Percentiles rank a stretch among this genome's conserved stretches.
These are phyloP conservation scores for Monochamus saltuarius DNA, from an alignment of 1,140 invertebrate genomes.

Conservation along the genomic window DNA sequence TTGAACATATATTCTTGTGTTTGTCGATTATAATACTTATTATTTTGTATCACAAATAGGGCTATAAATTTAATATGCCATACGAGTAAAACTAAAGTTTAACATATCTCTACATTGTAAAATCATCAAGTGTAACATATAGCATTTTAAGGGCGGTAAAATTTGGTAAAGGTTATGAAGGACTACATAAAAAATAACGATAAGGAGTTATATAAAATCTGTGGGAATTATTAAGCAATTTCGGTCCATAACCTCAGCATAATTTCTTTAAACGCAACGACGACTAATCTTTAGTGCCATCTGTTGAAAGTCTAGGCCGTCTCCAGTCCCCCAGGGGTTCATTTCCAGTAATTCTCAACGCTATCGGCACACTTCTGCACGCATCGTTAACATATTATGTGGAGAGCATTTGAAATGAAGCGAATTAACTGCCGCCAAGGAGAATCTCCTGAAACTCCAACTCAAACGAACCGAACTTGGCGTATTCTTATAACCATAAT, in stretches of 20 bases:
- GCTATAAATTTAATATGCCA: no score
- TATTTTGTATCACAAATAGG: no score
- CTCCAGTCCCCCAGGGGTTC: slow-evolving; percentile 9
- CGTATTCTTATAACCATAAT: slow-evolving; percentile 5
- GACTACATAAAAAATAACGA: no score
- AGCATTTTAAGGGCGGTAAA: no score
- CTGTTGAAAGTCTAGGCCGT: slow-evolving; percentile 17
- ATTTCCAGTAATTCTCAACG: slow-evolving; percentile 17
- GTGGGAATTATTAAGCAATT: slow-evolving; percentile 17
- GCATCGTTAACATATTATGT: slow-evolving; percentile 40
- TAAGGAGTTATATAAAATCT: no score
- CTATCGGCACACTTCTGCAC: slow-evolving; percentile 28
- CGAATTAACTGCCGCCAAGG: slow-evolving; percentile 23
- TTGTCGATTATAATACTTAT: no score
- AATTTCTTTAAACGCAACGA: slow-evolving; percentile 6
- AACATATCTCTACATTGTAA: no score
- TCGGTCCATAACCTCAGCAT: slow-evolving; percentile 14
- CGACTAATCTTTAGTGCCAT: slow-evolving; percentile 18
- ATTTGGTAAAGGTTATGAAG: no score
- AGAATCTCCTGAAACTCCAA: neutral
- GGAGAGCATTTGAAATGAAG: slow-evolving; percentile 35
- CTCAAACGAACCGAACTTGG: neutral
- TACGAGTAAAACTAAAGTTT: no score
- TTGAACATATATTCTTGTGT: no score
- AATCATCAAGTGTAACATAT: no score